Conservation (phyloP, 2,113 vertebrate genomes). For the Oreochromis tanganicae region DNA sequence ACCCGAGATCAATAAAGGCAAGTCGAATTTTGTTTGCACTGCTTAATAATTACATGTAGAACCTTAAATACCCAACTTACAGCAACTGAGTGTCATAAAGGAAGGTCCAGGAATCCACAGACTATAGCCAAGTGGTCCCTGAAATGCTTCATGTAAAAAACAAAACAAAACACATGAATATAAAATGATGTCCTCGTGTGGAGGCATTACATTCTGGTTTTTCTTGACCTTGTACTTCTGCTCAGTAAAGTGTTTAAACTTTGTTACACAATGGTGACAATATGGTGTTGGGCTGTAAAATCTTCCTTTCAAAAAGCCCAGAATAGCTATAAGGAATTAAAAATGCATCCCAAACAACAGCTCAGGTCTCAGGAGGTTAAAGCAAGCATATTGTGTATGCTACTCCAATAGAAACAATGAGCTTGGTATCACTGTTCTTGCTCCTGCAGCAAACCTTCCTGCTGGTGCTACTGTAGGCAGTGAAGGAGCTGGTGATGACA, state of each 20-base stretch:
- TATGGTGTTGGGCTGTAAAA: not conserved
- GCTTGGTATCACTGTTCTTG: not conserved
- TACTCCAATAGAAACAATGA: not conserved
- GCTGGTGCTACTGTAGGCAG: not conserved
- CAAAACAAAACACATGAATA: not conserved
- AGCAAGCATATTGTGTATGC: not conserved
- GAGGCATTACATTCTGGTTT: not conserved
- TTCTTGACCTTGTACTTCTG: not conserved
- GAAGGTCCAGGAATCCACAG: not conserved
- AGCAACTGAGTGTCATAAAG: accelerated
- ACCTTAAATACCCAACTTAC: not conserved
- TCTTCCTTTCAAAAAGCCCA: not conserved
- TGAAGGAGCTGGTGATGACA: not conserved
- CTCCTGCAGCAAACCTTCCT: accelerated
- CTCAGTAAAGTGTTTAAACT: not conserved
- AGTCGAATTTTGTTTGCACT: not conserved
- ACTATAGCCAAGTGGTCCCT: not conserved
- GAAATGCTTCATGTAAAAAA: not conserved
- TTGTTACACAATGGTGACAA: not conserved
- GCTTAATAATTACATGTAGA: not conserved
- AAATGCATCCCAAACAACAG: not conserved
- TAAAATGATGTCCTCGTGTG: accelerated
- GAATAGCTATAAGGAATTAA: not conserved
- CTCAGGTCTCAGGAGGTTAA: not conserved
- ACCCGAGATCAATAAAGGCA: not conserved